Evolutionary conservation across 2,113 vertebrate genomes (phyloP).

Genomic region (Chaetodon trifascialis): DNA sequence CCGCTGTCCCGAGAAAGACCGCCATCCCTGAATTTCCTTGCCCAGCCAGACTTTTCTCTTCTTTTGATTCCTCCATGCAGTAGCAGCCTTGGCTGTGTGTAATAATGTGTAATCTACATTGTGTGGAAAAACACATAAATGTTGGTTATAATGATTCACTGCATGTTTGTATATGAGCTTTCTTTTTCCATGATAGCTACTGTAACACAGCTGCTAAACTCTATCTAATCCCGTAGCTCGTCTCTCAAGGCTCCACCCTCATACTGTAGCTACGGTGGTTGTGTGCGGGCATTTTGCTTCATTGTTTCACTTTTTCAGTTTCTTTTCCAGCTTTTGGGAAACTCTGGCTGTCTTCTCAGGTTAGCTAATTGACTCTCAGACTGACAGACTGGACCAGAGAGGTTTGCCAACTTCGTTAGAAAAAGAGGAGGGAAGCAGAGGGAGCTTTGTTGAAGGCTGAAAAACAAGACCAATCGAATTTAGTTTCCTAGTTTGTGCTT

Average conservation of each 20-base stretch:
- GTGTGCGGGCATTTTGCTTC: background rate
- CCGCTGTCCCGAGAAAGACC: slow-evolving; percentile 42
- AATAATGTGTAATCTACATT: background rate
- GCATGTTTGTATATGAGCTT: background rate
- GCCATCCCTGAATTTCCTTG: slow-evolving; percentile 1
- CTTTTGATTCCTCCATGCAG: slow-evolving; percentile 17
- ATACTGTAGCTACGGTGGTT: background rate
- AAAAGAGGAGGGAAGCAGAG: background rate
- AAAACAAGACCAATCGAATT: slow-evolving; percentile 14
- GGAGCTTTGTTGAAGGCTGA: slow-evolving; percentile 3
- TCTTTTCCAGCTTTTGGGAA: slow-evolving; percentile 1
- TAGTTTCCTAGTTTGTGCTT: background rate
- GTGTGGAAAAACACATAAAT: background rate
- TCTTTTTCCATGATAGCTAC: background rate
- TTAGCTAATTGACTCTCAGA: slow-evolving; percentile 36
- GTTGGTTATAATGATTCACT: background rate
- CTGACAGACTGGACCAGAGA: slow-evolving; percentile 7
- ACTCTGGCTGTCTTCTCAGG: slow-evolving; percentile 1
- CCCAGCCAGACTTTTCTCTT: background rate
- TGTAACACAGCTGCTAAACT: background rate
- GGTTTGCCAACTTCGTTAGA: slow-evolving; percentile 27
- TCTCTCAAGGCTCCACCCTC: background rate
- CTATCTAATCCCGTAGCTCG: background rate
- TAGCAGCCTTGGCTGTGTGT: background rate
- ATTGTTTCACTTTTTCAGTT: background rate